A percentile compares a stretch with the other conserved stretches of the same genome.
phyloP scores from a whole-genome alignment of 2,797 vertebrate genomes.

The Malurus splendens region DNA sequence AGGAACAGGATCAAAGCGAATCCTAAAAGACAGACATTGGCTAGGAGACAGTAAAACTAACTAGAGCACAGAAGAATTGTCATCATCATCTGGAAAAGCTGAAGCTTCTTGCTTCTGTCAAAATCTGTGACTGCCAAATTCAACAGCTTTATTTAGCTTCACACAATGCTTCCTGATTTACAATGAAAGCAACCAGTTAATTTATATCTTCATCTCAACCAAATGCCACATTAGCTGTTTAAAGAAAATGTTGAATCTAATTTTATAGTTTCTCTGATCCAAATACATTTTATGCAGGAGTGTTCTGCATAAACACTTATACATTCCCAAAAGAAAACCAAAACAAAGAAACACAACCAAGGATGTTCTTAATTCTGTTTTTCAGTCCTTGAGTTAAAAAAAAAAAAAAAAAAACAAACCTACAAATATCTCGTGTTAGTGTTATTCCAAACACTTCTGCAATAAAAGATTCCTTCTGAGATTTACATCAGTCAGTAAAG shows the following conservation, averaged over 20 bases:
- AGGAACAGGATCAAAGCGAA: not conserved
- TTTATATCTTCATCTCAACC: not conserved
- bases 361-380: not conserved
- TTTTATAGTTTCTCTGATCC: not conserved
- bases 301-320: not conserved
- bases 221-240: not conserved
- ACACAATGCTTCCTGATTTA: not conserved
- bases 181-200: not conserved
- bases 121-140: not conserved
- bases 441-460: not conserved
- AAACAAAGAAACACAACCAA: not conserved
- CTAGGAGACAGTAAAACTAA: not conserved
- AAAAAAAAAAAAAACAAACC: accelerated
- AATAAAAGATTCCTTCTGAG: not conserved
- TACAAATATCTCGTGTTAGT: not conserved
- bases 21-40: not conserved
- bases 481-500: not conserved
- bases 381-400: not conserved
- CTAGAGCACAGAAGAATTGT: not conserved
- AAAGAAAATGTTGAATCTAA: not conserved
- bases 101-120: not conserved
- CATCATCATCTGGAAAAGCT: not conserved
- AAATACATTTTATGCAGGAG: not conserved
- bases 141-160: not conserved
- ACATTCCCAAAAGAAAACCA: not conserved